Percentiles rank a stretch among this genome's conserved stretches.
These are phyloP conservation scores for Aphaenogaster floridana DNA, from an alignment of 1,140 invertebrate species.

Conservation along the genomic window DNA sequence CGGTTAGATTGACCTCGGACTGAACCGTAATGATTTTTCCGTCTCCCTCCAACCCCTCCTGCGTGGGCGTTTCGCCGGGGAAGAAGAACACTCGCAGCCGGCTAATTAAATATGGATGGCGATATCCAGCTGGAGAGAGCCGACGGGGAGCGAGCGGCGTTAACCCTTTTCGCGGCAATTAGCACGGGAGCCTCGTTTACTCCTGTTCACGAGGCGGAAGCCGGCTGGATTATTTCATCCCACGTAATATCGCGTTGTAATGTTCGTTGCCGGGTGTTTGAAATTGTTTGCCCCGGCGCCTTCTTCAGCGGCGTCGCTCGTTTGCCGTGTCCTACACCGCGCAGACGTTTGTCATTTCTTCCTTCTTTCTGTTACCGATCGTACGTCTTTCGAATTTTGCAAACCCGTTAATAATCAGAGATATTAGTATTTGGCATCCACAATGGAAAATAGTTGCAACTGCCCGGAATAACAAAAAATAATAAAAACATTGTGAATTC, in stretches of 20 bases:
- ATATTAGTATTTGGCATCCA: background rate
- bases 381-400: constrained; percentile 20
- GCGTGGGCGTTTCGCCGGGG: constrained; percentile 57
- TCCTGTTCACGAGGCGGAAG: constrained; percentile 82
- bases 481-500: background rate
- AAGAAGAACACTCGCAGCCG: constrained; percentile 69
- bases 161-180: constrained; percentile 85
- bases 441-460: background rate
- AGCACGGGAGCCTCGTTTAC: constrained; percentile 84
- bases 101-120: constrained; percentile 86
- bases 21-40: constrained; percentile 66
- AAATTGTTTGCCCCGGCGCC: constrained; percentile 82
- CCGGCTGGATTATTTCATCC: constrained; percentile 85
- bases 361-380: constrained; percentile 21
- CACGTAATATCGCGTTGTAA: constrained; percentile 85
- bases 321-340: constrained; percentile 75
- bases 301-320: constrained; percentile 78
- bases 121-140: constrained; percentile 77
- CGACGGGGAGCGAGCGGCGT: constrained; percentile 74
- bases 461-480: background rate
- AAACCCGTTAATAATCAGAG: background rate
- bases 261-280: constrained; percentile 84
- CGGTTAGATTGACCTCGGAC: constrained; percentile 56
- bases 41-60: constrained; percentile 35
- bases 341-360: constrained; percentile 63